Evolutionary conservation across 1,140 invertebrate genomes (phyloP), one percentile per base, ranked within the genome.

Genomic region (Venustaconcha ellipsiformis): DNA sequence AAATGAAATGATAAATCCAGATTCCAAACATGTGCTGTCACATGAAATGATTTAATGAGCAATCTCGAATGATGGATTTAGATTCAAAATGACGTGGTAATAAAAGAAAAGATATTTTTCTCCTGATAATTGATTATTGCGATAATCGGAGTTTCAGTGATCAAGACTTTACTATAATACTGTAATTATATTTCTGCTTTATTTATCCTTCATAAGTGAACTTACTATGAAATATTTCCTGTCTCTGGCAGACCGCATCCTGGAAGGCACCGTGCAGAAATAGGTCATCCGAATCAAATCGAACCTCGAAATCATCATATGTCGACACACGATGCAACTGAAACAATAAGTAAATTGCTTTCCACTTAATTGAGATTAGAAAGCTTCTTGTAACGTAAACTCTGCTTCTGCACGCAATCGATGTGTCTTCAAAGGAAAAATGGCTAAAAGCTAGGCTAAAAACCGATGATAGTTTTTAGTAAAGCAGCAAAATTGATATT

Each of bases 151-250:
- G 18, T 69, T 14, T 62, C n/a, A 5, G 23, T 26, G 14, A 15
- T 13, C 15, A 55, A 14, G 56, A 12, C 55, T 23, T n/a, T 8
- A 23, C 23, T n/a, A n/a, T 64, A 12, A 64, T 64, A 14, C 14
- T 15, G 13, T 26, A 26, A 14, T 15, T 14, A 55, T 4, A 14
- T 13, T 58, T 76, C 23, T 58, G 15, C 13, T 12, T 57, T 4
- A 30, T 14, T 68, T 14, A 57, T 17, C 23, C 1, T 55, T 14
- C 20, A 20, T 12, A 60, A 23, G 26, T 48, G 59, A 56, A 18
- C 70, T n/a, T 71, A 82, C 80, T 79, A 69, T 67, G 79, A 65
- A 83, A 83, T n/a, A 83, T 57, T n/a, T 78, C 72, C 18, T 78
- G 59, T 56, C 82, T 55, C 64, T 83, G 82, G 59, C 63, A 78